phyloP scores from a whole-genome alignment of 2,113 vertebrate species.

The Grantiella picta region DNA sequence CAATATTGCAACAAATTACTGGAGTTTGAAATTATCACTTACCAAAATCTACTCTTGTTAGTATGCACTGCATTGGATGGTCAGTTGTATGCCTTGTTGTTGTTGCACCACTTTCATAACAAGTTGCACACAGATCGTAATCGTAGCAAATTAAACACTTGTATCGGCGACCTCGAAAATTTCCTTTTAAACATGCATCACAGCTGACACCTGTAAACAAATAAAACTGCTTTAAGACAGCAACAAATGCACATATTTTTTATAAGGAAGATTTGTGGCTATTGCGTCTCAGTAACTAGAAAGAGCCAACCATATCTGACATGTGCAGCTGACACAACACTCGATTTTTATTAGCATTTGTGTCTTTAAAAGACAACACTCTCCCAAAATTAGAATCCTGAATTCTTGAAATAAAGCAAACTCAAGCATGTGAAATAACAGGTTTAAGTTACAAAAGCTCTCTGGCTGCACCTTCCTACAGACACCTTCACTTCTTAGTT shows the following conservation, averaged over 20 bases:
- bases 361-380: background rate
- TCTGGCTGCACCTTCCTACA: rapidly evolving
- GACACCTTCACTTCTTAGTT: background rate
- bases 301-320: background rate
- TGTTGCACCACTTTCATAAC: slow-evolving; percentile 98
- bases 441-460: background rate
- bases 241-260: background rate
- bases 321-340: background rate
- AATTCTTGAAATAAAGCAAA: background rate
- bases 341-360: background rate
- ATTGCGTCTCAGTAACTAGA: background rate
- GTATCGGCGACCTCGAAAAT: slow-evolving; percentile 95
- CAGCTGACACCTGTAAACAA: slow-evolving; percentile 95
- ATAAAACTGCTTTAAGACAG: slow-evolving; percentile 36
- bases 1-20: background rate
- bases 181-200: slow-evolving; percentile 99
- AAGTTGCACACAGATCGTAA: slow-evolving; percentile 98
- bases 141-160: slow-evolving; percentile 99
- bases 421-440: background rate
- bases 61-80: slow-evolving; percentile 99
- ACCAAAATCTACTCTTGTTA: slow-evolving; percentile 99
- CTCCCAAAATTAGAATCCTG: background rate
- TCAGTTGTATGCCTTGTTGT: slow-evolving; percentile 98
- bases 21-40: slow-evolving; percentile 49
- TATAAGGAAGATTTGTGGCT: background rate